Evolutionary conservation across 2,888 invertebrate genomes (phyloP).

Genomic region (Drosophila pullipes): DNA sequence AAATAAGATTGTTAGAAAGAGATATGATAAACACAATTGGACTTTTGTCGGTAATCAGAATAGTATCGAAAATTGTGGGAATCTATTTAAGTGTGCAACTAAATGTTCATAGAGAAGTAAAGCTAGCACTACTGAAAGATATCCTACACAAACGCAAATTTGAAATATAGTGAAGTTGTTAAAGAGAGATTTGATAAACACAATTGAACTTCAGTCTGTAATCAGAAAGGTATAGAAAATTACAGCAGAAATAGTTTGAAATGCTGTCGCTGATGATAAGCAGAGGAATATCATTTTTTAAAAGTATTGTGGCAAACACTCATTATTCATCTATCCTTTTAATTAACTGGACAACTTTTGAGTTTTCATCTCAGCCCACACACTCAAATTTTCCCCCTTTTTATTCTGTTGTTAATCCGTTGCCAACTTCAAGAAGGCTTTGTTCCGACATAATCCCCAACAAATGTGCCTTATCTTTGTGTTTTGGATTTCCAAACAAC

Average conservation of each 20-base stretch:
- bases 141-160: background rate
- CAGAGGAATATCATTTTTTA: background rate
- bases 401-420: slow-evolving; percentile 7
- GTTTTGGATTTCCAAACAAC: slow-evolving; percentile 51
- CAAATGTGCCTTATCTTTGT: slow-evolving; percentile 72
- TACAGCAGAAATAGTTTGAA: background rate
- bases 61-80: background rate
- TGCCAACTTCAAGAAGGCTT: slow-evolving; percentile 24
- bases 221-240: too few species aligned
- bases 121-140: background rate
- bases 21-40: slow-evolving; percentile 22
- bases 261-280: background rate
- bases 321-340: background rate
- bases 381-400: slow-evolving; percentile 8
- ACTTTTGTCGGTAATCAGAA: slow-evolving; percentile 13
- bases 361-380: slow-evolving; percentile 3
- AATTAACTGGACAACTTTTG: background rate
- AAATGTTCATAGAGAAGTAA: background rate
- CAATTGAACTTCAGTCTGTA: background rate
- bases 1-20: slow-evolving; percentile 5
- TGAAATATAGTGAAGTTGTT: background rate
- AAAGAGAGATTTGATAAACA: background rate
- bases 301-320: background rate
- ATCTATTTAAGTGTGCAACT: background rate
- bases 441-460: slow-evolving; percentile 57